Base-by-base conservation (phyloP, 2,888 invertebrate genomes). In the Macrosoma leucophasiata region DNA sequence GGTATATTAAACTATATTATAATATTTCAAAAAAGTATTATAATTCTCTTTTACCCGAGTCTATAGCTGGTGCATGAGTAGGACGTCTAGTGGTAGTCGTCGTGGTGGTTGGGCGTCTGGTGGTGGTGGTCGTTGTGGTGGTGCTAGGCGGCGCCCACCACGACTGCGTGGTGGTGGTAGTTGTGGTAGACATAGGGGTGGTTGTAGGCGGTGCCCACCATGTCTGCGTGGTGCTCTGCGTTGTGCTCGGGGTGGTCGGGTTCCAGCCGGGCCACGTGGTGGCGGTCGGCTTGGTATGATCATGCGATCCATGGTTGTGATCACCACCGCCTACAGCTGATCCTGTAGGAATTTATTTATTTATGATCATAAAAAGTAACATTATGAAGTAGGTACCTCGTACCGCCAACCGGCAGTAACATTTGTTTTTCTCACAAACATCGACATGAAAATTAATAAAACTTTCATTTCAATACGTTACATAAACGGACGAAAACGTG, bases 211-310 rank as follows among this genome's bases (percentile, higher is more conserved):
- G 61, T 1, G 69, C 62, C 74, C 73, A 74, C 75, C 75, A 75
- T 3, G 72, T 70, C 41, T 67, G 66, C 2, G 59, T 58, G 1
- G 73, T 69, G 36, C 58, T 44, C 17, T 57, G 14, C 55, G 52
- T n/a, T n/a, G 68, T 60, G 0, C 57, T 60, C 2, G 67, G 70
- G 14, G 78, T 74, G 3, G 69, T 50, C 1, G 74, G 67, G 30
- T 56, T 65, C 78, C 84, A 85, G 54, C 73, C 75, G 0, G 84
- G 78, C 60, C 84, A 77, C 1, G 78, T 74, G 3, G 84, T 82
- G 1, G 79, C 44, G 47, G 71, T 41, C 12, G 59, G 55, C 3
- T 64, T 77, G 4, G 58, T n/a, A 4, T 75, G 67, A 9, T 71
- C 54, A 50, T 71, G 68, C 4, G 37, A 52, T 7, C 50, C 50